Conservation (phyloP, 2,113 vertebrate genomes). For the Apteryx owenii region DNA sequence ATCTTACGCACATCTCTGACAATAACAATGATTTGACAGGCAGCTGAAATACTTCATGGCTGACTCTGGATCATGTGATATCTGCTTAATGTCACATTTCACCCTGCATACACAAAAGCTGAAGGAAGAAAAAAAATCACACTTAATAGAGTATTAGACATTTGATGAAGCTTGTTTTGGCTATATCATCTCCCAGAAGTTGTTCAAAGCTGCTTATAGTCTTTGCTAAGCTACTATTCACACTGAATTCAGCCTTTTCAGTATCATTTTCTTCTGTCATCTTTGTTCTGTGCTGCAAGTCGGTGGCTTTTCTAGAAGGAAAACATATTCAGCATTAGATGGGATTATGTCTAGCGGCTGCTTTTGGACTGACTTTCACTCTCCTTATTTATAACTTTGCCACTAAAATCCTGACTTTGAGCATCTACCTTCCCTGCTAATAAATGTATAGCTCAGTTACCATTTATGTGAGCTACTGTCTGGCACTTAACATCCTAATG, state of each 20-base stretch:
- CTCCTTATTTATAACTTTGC: neutral
- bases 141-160: neutral
- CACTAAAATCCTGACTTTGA: neutral
- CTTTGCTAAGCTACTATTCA: neutral
- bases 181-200: neutral
- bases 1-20: neutral
- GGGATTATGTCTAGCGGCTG: neutral
- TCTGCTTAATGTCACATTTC: neutral
- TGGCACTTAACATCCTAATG: neutral
- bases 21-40: conserved; percentile 1
- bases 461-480: neutral
- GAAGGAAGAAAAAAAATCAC: neutral
- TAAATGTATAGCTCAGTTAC: neutral
- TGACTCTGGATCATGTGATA: neutral
- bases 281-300: neutral
- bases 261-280: neutral
- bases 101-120: neutral
- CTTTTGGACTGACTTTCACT: neutral
- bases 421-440: neutral
- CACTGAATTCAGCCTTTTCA: neutral
- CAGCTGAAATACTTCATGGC: neutral
- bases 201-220: neutral
- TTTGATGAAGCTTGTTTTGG: neutral
- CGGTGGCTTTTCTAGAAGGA: neutral
- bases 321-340: neutral